phyloP scores from a whole-genome alignment of 1,140 invertebrate species.

The Pogonomyrmex californicus region DNA sequence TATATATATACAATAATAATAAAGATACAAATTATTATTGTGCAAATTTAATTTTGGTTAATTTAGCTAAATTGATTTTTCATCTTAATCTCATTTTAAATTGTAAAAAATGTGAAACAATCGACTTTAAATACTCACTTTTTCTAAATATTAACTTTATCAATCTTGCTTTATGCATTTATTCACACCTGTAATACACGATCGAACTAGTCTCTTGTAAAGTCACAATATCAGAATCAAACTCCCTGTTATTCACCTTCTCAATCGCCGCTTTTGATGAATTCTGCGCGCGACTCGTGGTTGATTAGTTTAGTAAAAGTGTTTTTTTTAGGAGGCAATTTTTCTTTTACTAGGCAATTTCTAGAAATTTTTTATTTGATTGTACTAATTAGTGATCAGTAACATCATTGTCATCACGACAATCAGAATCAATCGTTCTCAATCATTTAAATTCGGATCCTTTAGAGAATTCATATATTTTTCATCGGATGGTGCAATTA shows the following conservation, averaged over 20 bases:
- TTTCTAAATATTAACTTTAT: slow-evolving; percentile 11
- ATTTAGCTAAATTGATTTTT: neutral
- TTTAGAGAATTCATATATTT: too few relatives aligned
- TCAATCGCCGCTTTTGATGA: neutral
- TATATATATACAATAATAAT: slow-evolving; percentile 7
- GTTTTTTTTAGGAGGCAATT: too few relatives aligned
- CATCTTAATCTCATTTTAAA: neutral
- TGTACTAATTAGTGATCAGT: too few relatives aligned
- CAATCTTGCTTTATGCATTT: slow-evolving; percentile 56
- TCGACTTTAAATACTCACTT: slow-evolving; percentile 45
- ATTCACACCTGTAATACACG: neutral
- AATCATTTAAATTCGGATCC: too few relatives aligned
- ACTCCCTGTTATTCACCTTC: neutral
- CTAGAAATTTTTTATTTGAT: too few relatives aligned
- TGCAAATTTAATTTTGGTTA: neutral
- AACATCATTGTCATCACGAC: too few relatives aligned
- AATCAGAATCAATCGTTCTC: too few relatives aligned
- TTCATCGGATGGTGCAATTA: too few relatives aligned
- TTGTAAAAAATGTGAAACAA: neutral
- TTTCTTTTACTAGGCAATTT: too few relatives aligned
- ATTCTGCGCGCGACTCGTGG: too few relatives aligned
- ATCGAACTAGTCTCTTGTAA: neutral
- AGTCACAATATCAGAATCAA: neutral
- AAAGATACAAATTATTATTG: neutral
- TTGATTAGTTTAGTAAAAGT: too few relatives aligned